Evolutionary conservation across 2,888 invertebrate species (phyloP).

Genomic region (Pristionchus maxplancki): DNA sequence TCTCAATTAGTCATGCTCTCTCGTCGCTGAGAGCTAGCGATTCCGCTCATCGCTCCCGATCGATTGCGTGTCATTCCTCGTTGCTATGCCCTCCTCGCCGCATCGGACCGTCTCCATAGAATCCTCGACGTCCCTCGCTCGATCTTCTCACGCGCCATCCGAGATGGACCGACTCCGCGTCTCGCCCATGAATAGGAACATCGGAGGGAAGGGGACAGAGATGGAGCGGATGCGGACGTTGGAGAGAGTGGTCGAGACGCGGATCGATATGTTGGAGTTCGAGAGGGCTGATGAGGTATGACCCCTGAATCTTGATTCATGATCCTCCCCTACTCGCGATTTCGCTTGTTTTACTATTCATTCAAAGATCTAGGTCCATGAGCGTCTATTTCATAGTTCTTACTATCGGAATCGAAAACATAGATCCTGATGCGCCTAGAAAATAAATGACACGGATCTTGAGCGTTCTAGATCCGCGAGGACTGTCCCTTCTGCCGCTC

Average conservation of each 20-base stretch:
- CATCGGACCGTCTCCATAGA: slow-evolving; percentile 4
- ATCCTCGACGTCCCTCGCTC: slow-evolving; percentile 34
- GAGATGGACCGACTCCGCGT: not conserved
- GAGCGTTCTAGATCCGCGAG: slow-evolving; percentile 42
- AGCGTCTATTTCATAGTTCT: no score
- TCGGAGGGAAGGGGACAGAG: not conserved
- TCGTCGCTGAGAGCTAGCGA: no score
- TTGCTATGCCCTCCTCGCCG: slow-evolving; percentile 12
- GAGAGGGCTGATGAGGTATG: slow-evolving; percentile 57
- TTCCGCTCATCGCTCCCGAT: no score
- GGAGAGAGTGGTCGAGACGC: slow-evolving; percentile 72
- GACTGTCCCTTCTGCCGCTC: slow-evolving; percentile 67
- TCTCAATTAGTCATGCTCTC: no score
- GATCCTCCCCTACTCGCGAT: no score
- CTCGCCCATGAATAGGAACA: not conserved
- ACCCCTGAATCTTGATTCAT: not conserved
- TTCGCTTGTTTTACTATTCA: no score
- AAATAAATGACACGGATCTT: no score
- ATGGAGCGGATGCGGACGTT: slow-evolving; percentile 64
- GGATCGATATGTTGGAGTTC: slow-evolving; percentile 71
- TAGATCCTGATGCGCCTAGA: no score
- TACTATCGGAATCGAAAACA: not conserved
- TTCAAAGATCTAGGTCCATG: no score
- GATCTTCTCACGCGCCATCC: not conserved
- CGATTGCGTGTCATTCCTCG: not conserved